phyloP scores from a whole-genome alignment of 2,888 invertebrate species.

The Drosophila eohydei region DNA sequence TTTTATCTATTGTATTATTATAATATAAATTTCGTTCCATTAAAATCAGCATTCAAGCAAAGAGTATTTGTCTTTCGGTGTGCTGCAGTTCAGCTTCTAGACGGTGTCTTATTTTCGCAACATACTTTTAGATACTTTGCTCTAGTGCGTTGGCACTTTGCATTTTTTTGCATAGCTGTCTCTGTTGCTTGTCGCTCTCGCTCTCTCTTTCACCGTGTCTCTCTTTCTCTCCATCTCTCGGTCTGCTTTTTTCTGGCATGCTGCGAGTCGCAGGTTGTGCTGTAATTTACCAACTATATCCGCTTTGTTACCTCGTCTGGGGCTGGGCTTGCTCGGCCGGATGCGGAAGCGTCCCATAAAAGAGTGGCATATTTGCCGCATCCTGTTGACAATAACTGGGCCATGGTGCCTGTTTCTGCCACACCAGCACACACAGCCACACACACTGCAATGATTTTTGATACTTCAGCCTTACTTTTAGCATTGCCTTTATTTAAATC shows the following conservation, averaged over 20 bases:
- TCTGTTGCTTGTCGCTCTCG: neutral
- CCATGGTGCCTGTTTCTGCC: slow-evolving; percentile 37
- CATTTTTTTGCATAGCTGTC: slow-evolving; percentile 44
- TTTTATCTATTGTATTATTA: neutral
- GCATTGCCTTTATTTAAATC: slow-evolving; percentile 2
- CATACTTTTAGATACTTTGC: slow-evolving; percentile 57
- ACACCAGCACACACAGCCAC: slow-evolving; percentile 4
- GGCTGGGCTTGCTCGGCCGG: slow-evolving; percentile 47
- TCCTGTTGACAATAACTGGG: slow-evolving; percentile 79
- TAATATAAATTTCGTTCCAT: too few relatives aligned
- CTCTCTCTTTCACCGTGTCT: neutral
- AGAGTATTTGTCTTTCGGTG: slow-evolving; percentile 24
- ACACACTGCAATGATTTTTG: slow-evolving; percentile 38
- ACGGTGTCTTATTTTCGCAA: slow-evolving; percentile 51
- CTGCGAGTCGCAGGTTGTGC: slow-evolving; percentile 69
- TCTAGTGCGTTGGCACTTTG: slow-evolving; percentile 61
- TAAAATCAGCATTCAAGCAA: too few relatives aligned
- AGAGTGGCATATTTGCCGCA: slow-evolving; percentile 80
- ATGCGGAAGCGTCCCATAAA: slow-evolving; percentile 74
- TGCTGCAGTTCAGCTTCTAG: neutral
- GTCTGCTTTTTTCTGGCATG: slow-evolving; percentile 31
- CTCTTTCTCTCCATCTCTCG: neutral
- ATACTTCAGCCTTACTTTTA: slow-evolving; percentile 19
- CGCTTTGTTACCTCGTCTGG: slow-evolving; percentile 65
- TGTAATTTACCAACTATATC: slow-evolving; percentile 79